Percentiles rank a stretch among this genome's conserved stretches.
Conservation (phyloP, 2,888 invertebrate genomes). For the Paralinhomoeus sp. region DNA sequence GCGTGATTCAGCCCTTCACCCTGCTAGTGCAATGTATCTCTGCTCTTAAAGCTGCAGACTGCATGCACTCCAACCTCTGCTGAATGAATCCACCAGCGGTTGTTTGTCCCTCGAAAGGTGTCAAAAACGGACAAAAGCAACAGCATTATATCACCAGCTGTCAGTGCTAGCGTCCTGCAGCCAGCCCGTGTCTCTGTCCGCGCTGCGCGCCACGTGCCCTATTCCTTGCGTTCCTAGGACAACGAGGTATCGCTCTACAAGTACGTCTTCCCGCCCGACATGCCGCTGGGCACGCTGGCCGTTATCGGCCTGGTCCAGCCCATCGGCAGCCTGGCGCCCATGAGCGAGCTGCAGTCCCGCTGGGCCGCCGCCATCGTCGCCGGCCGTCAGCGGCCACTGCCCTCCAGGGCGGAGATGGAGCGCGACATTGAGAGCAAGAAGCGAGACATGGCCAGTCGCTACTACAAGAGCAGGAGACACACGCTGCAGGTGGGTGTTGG, state of each 20-base stretch:
- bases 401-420: slow-evolving; percentile 8
- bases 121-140: no score
- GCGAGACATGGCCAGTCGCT: slow-evolving; percentile 14
- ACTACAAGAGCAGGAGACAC: slow-evolving; percentile 18
- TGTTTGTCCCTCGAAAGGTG: no score
- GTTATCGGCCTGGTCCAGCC: slow-evolving; percentile 28
- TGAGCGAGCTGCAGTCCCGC: slow-evolving; percentile 27
- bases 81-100: no score
- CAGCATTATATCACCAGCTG: slow-evolving; percentile 1
- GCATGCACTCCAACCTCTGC: no score
- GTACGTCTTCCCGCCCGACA: slow-evolving; percentile 27
- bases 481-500: slow-evolving; percentile 16
- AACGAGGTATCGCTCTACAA: slow-evolving; percentile 28
- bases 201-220: background rate
- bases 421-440: slow-evolving; percentile 13
- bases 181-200: background rate
- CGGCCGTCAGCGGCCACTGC: slow-evolving; percentile 9
- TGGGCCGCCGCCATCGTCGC: slow-evolving; percentile 13
- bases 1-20: no score
- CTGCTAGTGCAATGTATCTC: no score
- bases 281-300: slow-evolving; percentile 23
- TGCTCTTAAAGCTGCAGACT: no score
- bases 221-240: slow-evolving; percentile 8
- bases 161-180: slow-evolving; percentile 3
- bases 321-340: slow-evolving; percentile 30